Conservation (phyloP, 2,113 vertebrate genomes). For the Prunella himalayana region DNA sequence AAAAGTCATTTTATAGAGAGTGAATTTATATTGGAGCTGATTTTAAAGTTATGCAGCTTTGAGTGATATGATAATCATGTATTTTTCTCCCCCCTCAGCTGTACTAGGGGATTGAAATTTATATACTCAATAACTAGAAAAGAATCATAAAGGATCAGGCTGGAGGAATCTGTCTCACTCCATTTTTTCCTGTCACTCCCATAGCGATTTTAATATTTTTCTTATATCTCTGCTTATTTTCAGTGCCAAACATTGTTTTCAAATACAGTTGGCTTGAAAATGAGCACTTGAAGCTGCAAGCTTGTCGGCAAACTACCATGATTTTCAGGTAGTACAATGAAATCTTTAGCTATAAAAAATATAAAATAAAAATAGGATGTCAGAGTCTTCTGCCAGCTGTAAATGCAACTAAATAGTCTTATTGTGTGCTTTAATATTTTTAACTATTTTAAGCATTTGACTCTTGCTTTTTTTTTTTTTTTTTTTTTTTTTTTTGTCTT, state of each 20-base stretch:
- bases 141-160: slow-evolving; percentile 80
- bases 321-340: slow-evolving; percentile 56
- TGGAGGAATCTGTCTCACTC: slow-evolving; percentile 76
- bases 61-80: slow-evolving; percentile 78
- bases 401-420: slow-evolving; percentile 49
- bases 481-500: slow-evolving; percentile 14
- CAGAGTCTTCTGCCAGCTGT: slow-evolving; percentile 20
- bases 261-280: slow-evolving; percentile 70
- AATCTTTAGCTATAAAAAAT: slow-evolving; percentile 48
- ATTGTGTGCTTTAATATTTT: slow-evolving; percentile 49
- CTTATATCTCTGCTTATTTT: slow-evolving; percentile 76
- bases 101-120: slow-evolving; percentile 77
- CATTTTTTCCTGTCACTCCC: slow-evolving; percentile 83
- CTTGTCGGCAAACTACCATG: slow-evolving; percentile 29
- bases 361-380: slow-evolving; percentile 37
- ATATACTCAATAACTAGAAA: slow-evolving; percentile 78
- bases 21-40: slow-evolving; percentile 70
- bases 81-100: slow-evolving; percentile 60
- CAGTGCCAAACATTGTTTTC: slow-evolving; percentile 79
- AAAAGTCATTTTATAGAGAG: slow-evolving; percentile 77
- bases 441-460: slow-evolving; percentile 41
- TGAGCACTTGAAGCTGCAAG: slow-evolving; percentile 42
- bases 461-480: background rate
- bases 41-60: slow-evolving; percentile 70
- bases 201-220: slow-evolving; percentile 83